A percentile compares a stretch with the other conserved stretches of the same genome.
phyloP scores from a whole-genome alignment of 2,888 invertebrate species.

The Abrostola tripartita region DNA sequence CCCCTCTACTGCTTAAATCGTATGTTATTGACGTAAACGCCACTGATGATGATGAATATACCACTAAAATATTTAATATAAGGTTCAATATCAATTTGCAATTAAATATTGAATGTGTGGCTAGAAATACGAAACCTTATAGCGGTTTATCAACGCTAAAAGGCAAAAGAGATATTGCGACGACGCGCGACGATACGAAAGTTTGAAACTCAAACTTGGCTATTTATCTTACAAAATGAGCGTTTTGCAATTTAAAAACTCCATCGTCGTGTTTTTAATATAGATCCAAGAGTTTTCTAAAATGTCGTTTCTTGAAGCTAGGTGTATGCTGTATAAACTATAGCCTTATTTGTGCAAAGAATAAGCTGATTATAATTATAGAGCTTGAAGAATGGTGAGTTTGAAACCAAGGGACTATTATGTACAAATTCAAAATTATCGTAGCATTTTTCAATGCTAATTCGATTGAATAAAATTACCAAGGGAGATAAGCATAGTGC shows the following conservation, averaged over 20 bases:
- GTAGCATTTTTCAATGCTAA: too few species aligned
- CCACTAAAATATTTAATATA: not conserved
- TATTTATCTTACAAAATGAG: slow-evolving; percentile 38
- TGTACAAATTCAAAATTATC: too few species aligned
- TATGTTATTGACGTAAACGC: too few species aligned
- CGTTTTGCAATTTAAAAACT: slow-evolving; percentile 38
- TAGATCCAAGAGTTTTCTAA: not conserved
- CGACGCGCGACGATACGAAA: not conserved
- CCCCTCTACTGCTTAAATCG: too few species aligned
- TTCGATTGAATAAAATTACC: too few species aligned
- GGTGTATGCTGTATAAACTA: too few species aligned
- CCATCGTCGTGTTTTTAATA: slow-evolving; percentile 10
- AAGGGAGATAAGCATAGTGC: too few species aligned
- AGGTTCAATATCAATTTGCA: slow-evolving; percentile 1
- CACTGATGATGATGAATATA: not conserved
- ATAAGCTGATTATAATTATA: too few species aligned
- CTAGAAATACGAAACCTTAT: not conserved
- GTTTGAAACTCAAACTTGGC: slow-evolving; percentile 37
- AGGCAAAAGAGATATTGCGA: slow-evolving; percentile 22
- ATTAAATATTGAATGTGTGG: not conserved
- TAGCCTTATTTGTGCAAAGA: too few species aligned
- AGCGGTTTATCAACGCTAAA: slow-evolving; percentile 2
- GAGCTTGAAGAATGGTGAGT: too few species aligned
- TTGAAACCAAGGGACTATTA: too few species aligned
- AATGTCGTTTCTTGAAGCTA: not conserved